Base-by-base conservation (phyloP, 2,113 vertebrate species). In the Polyodon spathula region DNA sequence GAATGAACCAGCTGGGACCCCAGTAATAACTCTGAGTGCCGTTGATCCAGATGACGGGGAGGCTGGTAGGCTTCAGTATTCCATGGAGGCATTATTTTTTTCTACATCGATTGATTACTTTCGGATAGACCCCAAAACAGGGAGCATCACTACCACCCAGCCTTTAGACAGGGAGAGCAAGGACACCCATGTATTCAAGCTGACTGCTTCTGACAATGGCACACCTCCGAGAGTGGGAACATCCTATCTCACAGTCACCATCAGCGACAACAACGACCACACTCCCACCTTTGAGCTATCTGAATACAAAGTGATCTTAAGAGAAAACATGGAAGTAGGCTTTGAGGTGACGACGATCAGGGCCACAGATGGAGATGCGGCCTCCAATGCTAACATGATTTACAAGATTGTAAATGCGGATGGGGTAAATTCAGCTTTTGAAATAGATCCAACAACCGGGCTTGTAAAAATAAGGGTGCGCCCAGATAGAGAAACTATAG, bases 221-320 rank as follows among this genome's bases (percentile, higher is more conserved):
- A 75, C 71, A 0, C 93, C 94, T 0, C 82, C 73, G 55, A 88
- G 90, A 65, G 82, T 87, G 0, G 87, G 89, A 58, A 88, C 82
- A 16, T 87, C 90, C 8, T 92, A 85, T 61, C 84, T 98, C 62
- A 97, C 93, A 0, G 89, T 98, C 67, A 97, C 93, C 0, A 93
- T 98, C 52, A 91, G 92, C 1, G 96, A 98, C 83, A 93, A 90
- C 57, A 98, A 97, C 0, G 95, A 98, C 74, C 94, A 97, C 7
- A 70, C 73, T 0, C 95, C 95, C 0, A 86, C 89, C 40, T 98
- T 98, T 27, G 96, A 98, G 76, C 93, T 93, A 75, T 87, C 82
- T 0, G 91, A 95, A 66, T 98, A 98, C 65, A 78, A 86, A 0
- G 92, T 93, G 12, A 87, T 71, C 54, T 92, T 97, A 58, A 78